A percentile compares a stretch with the other conserved stretches of the same genome.
These are phyloP conservation scores for Zelostemma sp. DNA, from an alignment of 1,140 invertebrate genomes.

Conservation along the genomic window DNA sequence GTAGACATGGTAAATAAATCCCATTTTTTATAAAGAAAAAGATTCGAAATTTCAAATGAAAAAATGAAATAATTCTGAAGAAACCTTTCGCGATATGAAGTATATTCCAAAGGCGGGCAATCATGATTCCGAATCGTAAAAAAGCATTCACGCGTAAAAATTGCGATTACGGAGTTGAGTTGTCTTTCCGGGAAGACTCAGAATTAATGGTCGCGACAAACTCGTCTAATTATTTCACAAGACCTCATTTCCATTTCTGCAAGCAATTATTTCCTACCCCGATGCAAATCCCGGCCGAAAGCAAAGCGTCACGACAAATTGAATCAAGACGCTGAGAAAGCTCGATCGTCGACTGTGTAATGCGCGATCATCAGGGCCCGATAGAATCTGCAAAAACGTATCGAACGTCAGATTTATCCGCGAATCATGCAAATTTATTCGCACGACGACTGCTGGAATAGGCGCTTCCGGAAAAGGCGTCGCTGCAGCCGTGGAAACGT, in stretches of 20 bases:
- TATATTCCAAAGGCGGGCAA: no score
- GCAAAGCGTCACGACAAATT: slow-evolving; percentile 21
- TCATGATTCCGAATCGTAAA: no score
- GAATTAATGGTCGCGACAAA: slow-evolving; percentile 4
- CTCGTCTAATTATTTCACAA: slow-evolving; percentile 18
- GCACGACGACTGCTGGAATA: slow-evolving; percentile 11
- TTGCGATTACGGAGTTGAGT: no score
- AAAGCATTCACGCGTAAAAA: no score
- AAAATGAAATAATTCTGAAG: no score
- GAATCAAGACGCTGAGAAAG: slow-evolving; percentile 41
- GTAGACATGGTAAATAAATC: no score
- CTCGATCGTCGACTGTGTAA: slow-evolving; percentile 24
- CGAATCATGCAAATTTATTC: slow-evolving; percentile 37
- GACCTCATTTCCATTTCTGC: background rate
- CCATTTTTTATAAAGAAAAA: no score
- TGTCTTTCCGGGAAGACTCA: no score
- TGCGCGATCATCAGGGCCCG: slow-evolving; percentile 16
- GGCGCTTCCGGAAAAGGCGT: slow-evolving; percentile 24
- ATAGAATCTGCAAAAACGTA: slow-evolving; percentile 36
- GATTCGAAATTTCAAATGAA: no score
- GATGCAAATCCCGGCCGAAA: slow-evolving; percentile 18
- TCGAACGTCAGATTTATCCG: slow-evolving; percentile 29
- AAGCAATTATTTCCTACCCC: slow-evolving; percentile 25
- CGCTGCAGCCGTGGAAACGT: slow-evolving; percentile 8
- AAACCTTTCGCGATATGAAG: no score